Base-by-base conservation (phyloP, 2,888 invertebrate species). In the Patella pellucida region DNA sequence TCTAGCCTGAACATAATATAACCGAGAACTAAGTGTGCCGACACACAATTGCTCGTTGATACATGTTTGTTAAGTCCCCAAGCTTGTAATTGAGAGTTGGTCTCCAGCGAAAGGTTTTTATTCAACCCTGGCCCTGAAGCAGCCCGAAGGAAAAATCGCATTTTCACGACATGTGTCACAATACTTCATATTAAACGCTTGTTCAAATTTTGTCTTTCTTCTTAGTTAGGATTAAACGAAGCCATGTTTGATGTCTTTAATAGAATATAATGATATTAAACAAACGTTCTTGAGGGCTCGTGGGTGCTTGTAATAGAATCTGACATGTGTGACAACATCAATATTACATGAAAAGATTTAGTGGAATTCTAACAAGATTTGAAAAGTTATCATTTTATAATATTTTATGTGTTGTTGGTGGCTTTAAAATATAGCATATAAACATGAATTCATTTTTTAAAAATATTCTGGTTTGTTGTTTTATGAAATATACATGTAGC, bases 51-150 rank as follows among this genome's bases (percentile, higher is more conserved):
- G 62, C 62, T 62, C 62, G 23, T 62, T 62, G 62, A 19, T 62
- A 62, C 62, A 19, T 62, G 62, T 62, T 62, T 62, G 62, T 62
- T 62, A 62, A 62, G 62, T 62, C 62, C 62, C 62, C 62, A 23
- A 62, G 62, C 62, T 62, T 62, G 62, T 62, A 62, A 62, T 62
- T 62, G 62, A 62, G 62, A 62, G 19, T 62, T 23, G 19, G 12
- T 62, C 19, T 62, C 62, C 23, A 19, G 19, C 23, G 19, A 62
- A 23, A 62, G 19, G 19, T 62, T 62, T 62, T 62, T 62, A 62
- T 62, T 62, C 23, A 23, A 23, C 23, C 62, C 11, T 23, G 62
- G 19, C 62, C 62, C 23, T 62, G 11, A 23, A 23, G 62, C 62
- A 62, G 62, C 62, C 62, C 23, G 62, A 19, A 62, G 62, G 19